Percentiles rank a stretch among this genome's conserved stretches.
phyloP scores from a whole-genome alignment of 2,797 vertebrate genomes.

The Mastacembelus armatus region DNA sequence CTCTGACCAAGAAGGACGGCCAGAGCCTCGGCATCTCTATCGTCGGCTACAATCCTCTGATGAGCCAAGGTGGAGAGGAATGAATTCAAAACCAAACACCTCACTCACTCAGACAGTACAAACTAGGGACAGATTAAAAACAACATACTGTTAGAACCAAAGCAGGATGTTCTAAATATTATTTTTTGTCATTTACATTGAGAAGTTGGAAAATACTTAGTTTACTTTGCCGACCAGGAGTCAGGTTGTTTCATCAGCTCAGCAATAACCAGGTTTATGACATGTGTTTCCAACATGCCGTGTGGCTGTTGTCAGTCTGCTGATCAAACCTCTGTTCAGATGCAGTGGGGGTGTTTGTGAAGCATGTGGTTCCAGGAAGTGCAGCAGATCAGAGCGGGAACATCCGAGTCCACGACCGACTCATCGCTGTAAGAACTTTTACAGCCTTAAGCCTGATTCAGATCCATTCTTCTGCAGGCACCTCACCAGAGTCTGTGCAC shows the following conservation, averaged over 20 bases:
- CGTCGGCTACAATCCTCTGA: slow-evolving; percentile 88
- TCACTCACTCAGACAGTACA: background rate
- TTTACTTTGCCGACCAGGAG: too few relatives aligned
- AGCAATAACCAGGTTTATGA: too few relatives aligned
- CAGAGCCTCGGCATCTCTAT: slow-evolving; percentile 97
- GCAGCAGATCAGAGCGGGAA: slow-evolving; percentile 92
- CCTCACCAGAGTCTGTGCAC: background rate
- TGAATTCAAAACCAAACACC: background rate
- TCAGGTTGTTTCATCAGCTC: too few relatives aligned
- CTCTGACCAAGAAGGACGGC: slow-evolving; percentile 89
- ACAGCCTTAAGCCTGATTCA: too few relatives aligned
- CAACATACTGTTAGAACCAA: background rate
- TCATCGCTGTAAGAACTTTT: slow-evolving; percentile 91
- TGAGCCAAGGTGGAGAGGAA: slow-evolving; percentile 81
- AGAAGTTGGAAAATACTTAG: too few relatives aligned
- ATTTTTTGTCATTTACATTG: too few relatives aligned
- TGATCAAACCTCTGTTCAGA: slow-evolving; percentile 82
- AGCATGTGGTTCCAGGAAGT: slow-evolving; percentile 91
- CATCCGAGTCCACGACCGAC: slow-evolving; percentile 90
- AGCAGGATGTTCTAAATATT: too few relatives aligned
- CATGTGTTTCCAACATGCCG: background rate
- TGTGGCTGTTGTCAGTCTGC: too few relatives aligned
- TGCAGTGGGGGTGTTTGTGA: slow-evolving; percentile 93
- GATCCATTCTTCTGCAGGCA: too few relatives aligned
- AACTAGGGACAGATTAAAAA: background rate